Percentiles rank a stretch among this genome's conserved stretches.
Evolutionary conservation across 2,888 invertebrate genomes (phyloP).

Genomic region (Amphipyra berbera): DNA sequence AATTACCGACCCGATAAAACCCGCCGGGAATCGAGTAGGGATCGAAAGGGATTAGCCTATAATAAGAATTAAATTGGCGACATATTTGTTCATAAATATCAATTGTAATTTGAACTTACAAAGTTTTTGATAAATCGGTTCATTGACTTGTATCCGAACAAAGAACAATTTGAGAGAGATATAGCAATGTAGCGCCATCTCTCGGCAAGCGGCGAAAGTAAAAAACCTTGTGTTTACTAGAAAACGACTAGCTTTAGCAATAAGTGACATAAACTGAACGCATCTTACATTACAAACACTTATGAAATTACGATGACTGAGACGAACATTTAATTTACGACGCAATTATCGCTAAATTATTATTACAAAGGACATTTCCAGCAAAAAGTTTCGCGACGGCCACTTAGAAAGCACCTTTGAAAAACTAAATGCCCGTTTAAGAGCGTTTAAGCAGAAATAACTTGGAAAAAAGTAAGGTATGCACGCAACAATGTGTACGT

Average conservation of each 20-base stretch:
- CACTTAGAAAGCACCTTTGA: constrained; percentile 88
- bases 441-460: constrained; percentile 86
- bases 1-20: constrained; percentile 77
- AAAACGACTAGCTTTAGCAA: constrained; percentile 31
- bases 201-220: constrained; percentile 25
- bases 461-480: constrained; percentile 80
- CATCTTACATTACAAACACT: constrained; percentile 71
- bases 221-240: constrained; percentile 16
- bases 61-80: constrained; percentile 56
- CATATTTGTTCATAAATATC: constrained; percentile 41
- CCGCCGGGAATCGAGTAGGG: constrained; percentile 70
- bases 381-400: constrained; percentile 77
- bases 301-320: constrained; percentile 79
- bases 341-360: constrained; percentile 83
- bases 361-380: constrained; percentile 82
- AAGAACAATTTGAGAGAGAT: constrained; percentile 29
- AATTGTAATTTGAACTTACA: constrained; percentile 26
- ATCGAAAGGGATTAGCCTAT: constrained; percentile 59
- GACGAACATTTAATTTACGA: constrained; percentile 79
- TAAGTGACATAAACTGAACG: constrained; percentile 60
- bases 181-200: constrained; percentile 51
- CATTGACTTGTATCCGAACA: constrained; percentile 32
- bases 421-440: constrained; percentile 87
- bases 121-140: constrained; percentile 39
- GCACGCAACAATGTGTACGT: constrained; percentile 80